phyloP scores from a whole-genome alignment of 2,797 vertebrate species.

The Micropoecilia bifurca region DNA sequence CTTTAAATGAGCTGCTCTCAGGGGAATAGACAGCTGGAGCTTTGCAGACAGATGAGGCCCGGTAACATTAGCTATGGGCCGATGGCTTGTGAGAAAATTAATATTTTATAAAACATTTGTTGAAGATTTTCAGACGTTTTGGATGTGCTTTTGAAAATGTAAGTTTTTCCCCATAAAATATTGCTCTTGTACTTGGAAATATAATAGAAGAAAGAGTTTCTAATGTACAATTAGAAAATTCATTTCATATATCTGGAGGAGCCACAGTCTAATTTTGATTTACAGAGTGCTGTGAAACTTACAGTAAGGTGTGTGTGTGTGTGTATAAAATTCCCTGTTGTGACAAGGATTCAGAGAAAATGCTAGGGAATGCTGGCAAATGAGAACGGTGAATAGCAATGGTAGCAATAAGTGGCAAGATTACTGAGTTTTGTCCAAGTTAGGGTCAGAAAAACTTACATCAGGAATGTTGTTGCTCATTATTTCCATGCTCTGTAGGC shows the following conservation, averaged over 20 bases:
- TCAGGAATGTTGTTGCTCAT: not conserved
- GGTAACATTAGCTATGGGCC: slow-evolving; percentile 14
- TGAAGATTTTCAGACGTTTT: slow-evolving; percentile 2
- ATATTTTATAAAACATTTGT: slow-evolving; percentile 31
- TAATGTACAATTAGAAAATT: not conserved
- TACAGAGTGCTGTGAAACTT: not conserved
- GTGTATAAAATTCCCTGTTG: not conserved
- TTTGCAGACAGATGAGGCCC: not conserved
- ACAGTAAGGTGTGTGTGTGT: not conserved
- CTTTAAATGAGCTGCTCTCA: slow-evolving; percentile 11
- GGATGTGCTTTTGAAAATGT: slow-evolving; percentile 3
- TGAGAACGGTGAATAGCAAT: no score
- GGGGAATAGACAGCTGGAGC: not conserved
- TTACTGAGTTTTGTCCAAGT: not conserved
- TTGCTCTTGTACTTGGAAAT: not conserved
- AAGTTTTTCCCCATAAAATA: not conserved
- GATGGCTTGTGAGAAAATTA: slow-evolving; percentile 10
- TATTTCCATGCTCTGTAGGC: not conserved
- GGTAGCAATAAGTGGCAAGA: not conserved
- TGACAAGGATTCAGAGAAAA: not conserved
- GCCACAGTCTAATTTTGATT: not conserved
- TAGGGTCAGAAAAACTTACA: not conserved
- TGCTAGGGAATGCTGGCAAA: not conserved
- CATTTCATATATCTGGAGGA: not conserved
- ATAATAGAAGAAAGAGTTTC: not conserved